phyloP scores from a whole-genome alignment of 2,797 vertebrate species.

The Chloroceryle inda region DNA sequence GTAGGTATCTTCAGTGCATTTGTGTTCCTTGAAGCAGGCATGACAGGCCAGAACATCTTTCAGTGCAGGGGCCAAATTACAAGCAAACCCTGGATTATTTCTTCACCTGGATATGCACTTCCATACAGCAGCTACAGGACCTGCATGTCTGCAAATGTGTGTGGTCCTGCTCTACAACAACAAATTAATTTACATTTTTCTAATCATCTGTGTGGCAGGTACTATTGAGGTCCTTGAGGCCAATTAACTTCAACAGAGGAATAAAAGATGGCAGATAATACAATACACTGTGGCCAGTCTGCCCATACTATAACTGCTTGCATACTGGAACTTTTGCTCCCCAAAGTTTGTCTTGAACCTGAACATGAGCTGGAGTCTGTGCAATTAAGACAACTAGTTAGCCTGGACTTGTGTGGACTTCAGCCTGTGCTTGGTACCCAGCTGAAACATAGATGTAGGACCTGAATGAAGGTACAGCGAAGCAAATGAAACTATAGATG shows the following conservation, averaged over 20 bases:
- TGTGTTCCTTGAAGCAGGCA: not conserved
- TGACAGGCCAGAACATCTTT: not conserved
- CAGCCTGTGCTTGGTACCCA: not conserved
- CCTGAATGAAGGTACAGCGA: not conserved
- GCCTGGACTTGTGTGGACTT: not conserved
- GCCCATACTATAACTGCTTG: not conserved
- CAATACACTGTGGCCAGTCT: not conserved
- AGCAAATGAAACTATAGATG: not conserved
- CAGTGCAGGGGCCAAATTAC: not conserved
- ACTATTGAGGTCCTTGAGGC: not conserved
- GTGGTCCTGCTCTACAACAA: not conserved
- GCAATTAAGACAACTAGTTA: not conserved
- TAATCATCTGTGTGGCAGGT: not conserved
- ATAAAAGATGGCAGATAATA: not conserved
- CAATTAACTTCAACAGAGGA: not conserved
- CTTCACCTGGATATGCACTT: not conserved
- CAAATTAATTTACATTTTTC: not conserved
- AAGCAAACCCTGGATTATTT: not conserved
- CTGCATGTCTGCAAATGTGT: fast-evolving
- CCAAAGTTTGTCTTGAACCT: not conserved
- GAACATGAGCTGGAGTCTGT: fast-evolving
- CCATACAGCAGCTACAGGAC: not conserved
- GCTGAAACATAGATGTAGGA: not conserved
- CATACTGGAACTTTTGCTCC: not conserved
- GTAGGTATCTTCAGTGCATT: not conserved